phyloP scores from a whole-genome alignment of 2,797 vertebrate species.

The Adelosebastes latens region DNA sequence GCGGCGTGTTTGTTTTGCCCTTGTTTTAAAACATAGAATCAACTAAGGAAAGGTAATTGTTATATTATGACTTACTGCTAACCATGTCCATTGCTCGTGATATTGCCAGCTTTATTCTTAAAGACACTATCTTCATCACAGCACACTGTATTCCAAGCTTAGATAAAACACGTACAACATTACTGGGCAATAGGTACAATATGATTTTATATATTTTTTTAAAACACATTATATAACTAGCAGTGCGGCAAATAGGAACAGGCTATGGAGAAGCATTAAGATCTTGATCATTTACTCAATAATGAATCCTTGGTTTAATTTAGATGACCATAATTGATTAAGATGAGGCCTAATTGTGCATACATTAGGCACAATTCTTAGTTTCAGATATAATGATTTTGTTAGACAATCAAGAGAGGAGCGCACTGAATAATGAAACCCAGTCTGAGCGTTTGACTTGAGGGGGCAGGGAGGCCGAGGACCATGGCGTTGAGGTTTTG shows the following conservation, averaged over 20 bases:
- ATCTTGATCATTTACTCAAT: constrained; percentile 58
- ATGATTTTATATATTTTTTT: background rate
- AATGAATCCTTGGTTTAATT: constrained; percentile 62
- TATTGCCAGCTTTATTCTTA: background rate
- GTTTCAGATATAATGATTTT: constrained; percentile 69
- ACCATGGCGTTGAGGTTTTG: constrained; percentile 8
- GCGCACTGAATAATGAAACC: constrained; percentile 58
- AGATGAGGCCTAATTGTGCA: constrained; percentile 55
- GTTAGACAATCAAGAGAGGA: constrained; percentile 44
- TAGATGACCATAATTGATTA: constrained; percentile 65
- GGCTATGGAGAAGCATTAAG: constrained; percentile 18
- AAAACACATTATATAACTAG: background rate
- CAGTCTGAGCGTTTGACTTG: constrained; percentile 22
- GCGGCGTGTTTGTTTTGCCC: too few relatives aligned
- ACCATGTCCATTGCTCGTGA: background rate
- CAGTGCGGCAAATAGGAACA: background rate
- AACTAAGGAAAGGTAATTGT: background rate
- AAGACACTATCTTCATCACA: too few relatives aligned
- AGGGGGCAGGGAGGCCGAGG: constrained; percentile 44
- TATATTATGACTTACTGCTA: background rate
- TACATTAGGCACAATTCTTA: constrained; percentile 56
- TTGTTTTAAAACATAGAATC: background rate
- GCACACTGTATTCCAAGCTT: background rate
- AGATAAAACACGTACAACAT: background rate
- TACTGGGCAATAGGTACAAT: background rate